Base-by-base conservation (phyloP, 2,797 vertebrate genomes). In the Phataginus tetradactyla region DNA sequence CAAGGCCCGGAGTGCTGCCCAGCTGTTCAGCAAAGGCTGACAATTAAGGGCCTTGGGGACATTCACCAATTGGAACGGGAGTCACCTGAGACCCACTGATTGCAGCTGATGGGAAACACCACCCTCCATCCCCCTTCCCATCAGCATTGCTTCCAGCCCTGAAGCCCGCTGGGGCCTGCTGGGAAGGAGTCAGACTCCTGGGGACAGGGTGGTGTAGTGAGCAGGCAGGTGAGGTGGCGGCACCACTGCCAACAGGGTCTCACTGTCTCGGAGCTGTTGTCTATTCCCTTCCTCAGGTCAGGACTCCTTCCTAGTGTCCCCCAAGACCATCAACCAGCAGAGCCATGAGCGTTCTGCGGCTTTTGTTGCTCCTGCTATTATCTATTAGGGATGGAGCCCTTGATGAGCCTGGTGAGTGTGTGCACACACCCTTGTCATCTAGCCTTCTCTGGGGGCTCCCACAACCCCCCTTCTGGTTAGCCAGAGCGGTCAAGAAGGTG, bases 41-140 rank as follows among this genome's bases (percentile, higher is more conserved):
- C n/a, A 57, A 51, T 79, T 66, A 83, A 39, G 14, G 59, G 0
- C 69, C 89, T 75, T 63, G 51, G 91, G 74, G 71, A 94, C 78
- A 80, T 17, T 89, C 27, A 90, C 75, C 84, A 77, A 37, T 53
- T 96, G 83, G 59, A 78, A 91, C 55, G 37, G 83, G 39, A 51
- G 13, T 95, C 80, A 51, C 85, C 25, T 92, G 71, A 86, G 75
- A 72, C 10, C 61, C 29, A 53, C 25, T 96, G 86, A 91, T 96
- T 92, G 75, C 86, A 83, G 66, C 29, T 94, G 75, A 93, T 77
- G 91, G 92, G 94, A 96, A 96, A 94, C 23, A 64, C 37, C 45
- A 63, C 42, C 81, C 85, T 75, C 84, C 66, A 42, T 21, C 23
- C 14, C 13, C 8, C 27, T 79, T 79, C 77, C 32, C 20, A 20